phyloP scores from a whole-genome alignment of 2,888 invertebrate genomes.

The Sphaerophoria taeniata region DNA sequence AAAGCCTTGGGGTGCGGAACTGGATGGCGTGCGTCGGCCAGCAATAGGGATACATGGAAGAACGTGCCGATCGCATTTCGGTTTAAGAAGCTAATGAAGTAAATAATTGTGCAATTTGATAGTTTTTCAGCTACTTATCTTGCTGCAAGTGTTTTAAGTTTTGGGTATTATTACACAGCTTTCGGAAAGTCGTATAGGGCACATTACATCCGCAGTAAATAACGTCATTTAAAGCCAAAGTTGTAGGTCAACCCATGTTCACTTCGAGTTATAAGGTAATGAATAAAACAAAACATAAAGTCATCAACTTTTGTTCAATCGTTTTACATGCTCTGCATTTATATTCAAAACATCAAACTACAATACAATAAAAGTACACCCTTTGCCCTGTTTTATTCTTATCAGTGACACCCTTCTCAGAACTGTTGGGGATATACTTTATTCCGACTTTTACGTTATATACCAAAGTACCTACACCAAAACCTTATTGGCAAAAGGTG shows the following conservation, averaged over 20 bases:
- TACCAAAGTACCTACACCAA: neutral
- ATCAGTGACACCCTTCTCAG: slow-evolving; percentile 56
- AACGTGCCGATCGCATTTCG: no score
- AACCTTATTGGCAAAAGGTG: slow-evolving; percentile 49
- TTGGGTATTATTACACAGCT: no score
- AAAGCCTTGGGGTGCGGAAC: no score
- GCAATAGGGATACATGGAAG: no score
- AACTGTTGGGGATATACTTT: slow-evolving; percentile 50
- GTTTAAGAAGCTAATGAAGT: no score
- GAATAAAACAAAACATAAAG: slow-evolving; percentile 27
- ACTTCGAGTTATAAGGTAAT: neutral
- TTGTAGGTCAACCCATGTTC: neutral
- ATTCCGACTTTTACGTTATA: slow-evolving; percentile 9
- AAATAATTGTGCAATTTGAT: no score
- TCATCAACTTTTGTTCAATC: slow-evolving; percentile 5
- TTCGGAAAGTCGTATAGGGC: no score
- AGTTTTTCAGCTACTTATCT: no score
- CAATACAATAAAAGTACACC: slow-evolving; percentile 13
- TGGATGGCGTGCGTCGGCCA: no score
- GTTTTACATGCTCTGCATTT: slow-evolving; percentile 20
- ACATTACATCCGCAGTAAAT: no score
- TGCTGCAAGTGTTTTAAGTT: no score
- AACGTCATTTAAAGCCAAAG: no score
- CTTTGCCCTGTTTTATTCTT: slow-evolving; percentile 40
- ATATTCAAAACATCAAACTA: slow-evolving; percentile 53